Evolutionary conservation across 2,888 invertebrate species (phyloP).

Genomic region (Habrosyne pyritoides): DNA sequence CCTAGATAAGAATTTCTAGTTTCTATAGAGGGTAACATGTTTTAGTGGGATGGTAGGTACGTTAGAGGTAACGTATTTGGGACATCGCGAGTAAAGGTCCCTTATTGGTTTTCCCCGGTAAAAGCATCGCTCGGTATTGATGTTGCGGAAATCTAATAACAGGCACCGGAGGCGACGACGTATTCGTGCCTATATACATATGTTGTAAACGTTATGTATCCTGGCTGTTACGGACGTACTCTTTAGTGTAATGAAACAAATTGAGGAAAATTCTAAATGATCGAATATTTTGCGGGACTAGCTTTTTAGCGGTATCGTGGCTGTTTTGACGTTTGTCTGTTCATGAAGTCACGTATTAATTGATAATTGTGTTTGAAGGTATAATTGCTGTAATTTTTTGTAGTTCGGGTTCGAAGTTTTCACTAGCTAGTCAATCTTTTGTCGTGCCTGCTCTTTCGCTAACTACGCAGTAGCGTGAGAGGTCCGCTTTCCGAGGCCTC

Average conservation of each 20-base stretch:
- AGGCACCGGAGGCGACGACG: conserved; percentile 19
- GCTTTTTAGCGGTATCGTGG: no score
- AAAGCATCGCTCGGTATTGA: conserved; percentile 48
- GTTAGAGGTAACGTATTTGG: conserved; percentile 25
- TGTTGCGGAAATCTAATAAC: conserved; percentile 59
- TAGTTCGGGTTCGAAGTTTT: no score
- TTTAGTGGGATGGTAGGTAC: conserved; percentile 15
- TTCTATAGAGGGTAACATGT: neutral
- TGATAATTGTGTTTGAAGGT: no score
- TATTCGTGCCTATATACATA: conserved; percentile 11
- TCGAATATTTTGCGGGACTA: no score
- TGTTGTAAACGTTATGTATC: neutral
- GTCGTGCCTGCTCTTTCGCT: no score
- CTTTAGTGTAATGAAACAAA: neutral
- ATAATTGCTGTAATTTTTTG: no score
- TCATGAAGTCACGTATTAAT: no score
- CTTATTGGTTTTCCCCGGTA: conserved; percentile 56
- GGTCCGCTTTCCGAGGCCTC: no score
- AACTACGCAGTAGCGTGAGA: no score
- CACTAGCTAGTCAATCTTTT: no score
- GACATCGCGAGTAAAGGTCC: conserved; percentile 34
- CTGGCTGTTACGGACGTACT: neutral
- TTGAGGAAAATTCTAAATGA: neutral
- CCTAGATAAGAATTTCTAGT: neutral
- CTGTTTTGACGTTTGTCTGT: no score